Conservation (phyloP, 1,140 invertebrate species). For the Octopus sinensis region DNA sequence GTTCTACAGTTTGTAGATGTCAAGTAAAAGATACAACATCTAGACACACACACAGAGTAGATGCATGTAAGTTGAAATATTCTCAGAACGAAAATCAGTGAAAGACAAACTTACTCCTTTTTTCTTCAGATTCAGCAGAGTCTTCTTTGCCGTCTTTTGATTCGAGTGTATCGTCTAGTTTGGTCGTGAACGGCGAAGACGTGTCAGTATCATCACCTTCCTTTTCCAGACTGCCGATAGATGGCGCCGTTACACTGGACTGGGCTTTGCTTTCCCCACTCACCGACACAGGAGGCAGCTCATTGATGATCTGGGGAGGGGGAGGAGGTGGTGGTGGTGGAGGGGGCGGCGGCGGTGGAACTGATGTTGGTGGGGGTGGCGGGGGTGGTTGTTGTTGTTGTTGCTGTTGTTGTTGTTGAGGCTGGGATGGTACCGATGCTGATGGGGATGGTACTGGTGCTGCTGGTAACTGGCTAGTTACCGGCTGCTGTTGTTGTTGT, state of each 20-base stretch:
- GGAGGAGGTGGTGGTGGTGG: not conserved
- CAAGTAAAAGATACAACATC: too few species aligned
- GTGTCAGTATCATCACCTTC: not conserved
- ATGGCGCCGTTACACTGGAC: not conserved
- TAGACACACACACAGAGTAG: too few species aligned
- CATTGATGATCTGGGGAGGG: not conserved
- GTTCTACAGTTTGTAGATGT: too few species aligned
- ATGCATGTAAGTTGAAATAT: too few species aligned
- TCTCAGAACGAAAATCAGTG: too few species aligned
- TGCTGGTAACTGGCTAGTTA: not conserved
- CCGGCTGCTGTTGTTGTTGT: not conserved
- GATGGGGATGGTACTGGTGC: not conserved
- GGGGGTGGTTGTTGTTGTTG: not conserved
- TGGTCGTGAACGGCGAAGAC: constrained; percentile 4
- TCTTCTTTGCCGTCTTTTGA: constrained; percentile 3
- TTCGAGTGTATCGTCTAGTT: not conserved
- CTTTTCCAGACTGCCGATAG: not conserved
- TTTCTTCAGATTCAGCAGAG: constrained; percentile 1
- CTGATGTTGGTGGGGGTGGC: not conserved
- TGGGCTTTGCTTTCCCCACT: not conserved
- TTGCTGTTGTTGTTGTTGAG: not conserved
- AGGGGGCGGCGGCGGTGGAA: not conserved
- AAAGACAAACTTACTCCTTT: not conserved
- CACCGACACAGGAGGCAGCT: constrained; percentile 1
- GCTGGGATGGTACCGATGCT: not conserved